Evolutionary conservation across 2,797 vertebrate species (phyloP).

Genomic region (Kryptolebias ocellatus): DNA sequence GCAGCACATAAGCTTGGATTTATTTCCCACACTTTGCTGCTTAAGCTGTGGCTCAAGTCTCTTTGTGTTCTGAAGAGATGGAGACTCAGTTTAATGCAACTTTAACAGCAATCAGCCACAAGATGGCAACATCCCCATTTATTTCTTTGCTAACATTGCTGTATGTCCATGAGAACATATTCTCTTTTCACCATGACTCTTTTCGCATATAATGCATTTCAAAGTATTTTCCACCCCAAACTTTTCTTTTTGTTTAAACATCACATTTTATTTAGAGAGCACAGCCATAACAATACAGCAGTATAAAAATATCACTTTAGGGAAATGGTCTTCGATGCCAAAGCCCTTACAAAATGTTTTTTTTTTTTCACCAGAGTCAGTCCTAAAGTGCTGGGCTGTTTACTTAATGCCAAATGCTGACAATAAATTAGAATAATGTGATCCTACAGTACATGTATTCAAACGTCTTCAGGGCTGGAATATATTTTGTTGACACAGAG

Average conservation of each 20-base stretch:
- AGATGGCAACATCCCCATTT: slow-evolving; percentile 72
- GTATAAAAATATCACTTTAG: slow-evolving; percentile 30
- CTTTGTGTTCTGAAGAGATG: slow-evolving; percentile 8
- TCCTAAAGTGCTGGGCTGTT: slow-evolving; percentile 19
- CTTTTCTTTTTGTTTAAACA: slow-evolving; percentile 39
- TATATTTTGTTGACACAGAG: slow-evolving; percentile 6
- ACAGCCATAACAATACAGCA: slow-evolving; percentile 16
- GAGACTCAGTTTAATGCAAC: not conserved
- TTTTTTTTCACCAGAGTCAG: slow-evolving; percentile 30
- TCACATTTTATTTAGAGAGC: slow-evolving; percentile 9
- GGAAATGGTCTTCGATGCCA: slow-evolving; percentile 15
- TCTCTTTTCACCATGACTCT: slow-evolving; percentile 25
- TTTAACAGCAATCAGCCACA: slow-evolving; percentile 49
- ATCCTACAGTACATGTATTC: slow-evolving; percentile 16
- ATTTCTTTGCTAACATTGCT: slow-evolving; percentile 9
- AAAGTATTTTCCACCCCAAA: slow-evolving; percentile 18
- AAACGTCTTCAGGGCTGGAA: slow-evolving; percentile 19
- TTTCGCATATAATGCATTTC: slow-evolving; percentile 28
- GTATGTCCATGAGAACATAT: slow-evolving; percentile 2
- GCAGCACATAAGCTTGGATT: not conserved
- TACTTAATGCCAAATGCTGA: slow-evolving; percentile 14
- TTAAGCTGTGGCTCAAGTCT: not conserved
- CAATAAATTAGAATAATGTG: not conserved
- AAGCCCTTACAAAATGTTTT: slow-evolving; percentile 25
- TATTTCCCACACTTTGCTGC: slow-evolving; percentile 4